These are phyloP conservation scores for Metopia argyrocephala DNA, from an alignment of 2,888 invertebrate genomes.

Conservation along the genomic window DNA sequence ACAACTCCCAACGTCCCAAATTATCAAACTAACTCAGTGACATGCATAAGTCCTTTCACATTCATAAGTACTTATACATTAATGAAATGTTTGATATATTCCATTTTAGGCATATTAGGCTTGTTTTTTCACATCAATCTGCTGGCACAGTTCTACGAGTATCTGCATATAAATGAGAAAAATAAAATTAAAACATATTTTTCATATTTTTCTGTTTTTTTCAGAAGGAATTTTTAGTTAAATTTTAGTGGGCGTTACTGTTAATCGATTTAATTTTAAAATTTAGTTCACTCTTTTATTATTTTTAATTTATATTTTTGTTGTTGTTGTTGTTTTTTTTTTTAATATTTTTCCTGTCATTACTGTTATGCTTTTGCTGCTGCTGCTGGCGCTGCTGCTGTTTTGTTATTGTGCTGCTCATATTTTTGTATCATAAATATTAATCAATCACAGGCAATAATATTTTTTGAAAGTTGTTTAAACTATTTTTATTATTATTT, in stretches of 20 bases:
- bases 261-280: slow-evolving; percentile 55
- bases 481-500: slow-evolving; percentile 45
- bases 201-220: slow-evolving; percentile 3
- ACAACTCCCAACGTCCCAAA: too few species aligned
- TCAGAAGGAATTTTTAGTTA: slow-evolving; percentile 44
- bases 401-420: slow-evolving; percentile 17
- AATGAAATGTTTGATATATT: too few species aligned
- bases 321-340: neutral
- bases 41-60: too few species aligned
- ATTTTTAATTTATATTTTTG: too few species aligned
- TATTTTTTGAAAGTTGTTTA: slow-evolving; percentile 55
- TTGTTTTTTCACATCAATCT: slow-evolving; percentile 28
- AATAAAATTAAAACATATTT: slow-evolving; percentile 32
- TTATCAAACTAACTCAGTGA: too few species aligned
- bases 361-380: neutral
- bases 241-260: slow-evolving; percentile 58
- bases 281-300: slow-evolving; percentile 19
- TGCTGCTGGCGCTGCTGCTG: neutral
- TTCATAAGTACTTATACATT: too few species aligned
- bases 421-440: slow-evolving; percentile 54
- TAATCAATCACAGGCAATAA: slow-evolving; percentile 50
- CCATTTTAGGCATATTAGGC: too few species aligned
- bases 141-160: slow-evolving; percentile 40
- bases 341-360: neutral
- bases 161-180: slow-evolving; percentile 55